Conservation (phyloP, 2,113 vertebrate genomes). For the Trogon surrucura region DNA sequence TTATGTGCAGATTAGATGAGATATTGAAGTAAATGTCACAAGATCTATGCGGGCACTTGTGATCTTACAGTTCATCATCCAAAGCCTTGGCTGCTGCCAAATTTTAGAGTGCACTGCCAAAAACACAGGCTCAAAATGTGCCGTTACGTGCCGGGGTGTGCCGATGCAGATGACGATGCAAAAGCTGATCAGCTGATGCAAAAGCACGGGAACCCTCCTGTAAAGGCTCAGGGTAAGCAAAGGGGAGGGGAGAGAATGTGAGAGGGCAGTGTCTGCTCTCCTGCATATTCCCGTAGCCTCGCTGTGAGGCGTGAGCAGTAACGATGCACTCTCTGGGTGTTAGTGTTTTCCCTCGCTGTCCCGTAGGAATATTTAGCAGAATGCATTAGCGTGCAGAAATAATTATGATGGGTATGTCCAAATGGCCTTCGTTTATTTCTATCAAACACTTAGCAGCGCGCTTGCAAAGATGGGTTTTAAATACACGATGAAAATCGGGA, state of each 20-base stretch:
- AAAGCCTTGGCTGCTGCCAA: neutral
- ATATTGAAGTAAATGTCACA: neutral
- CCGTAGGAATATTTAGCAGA: neutral
- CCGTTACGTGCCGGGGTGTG: neutral
- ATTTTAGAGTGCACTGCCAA: conserved; percentile 17
- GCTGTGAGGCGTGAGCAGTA: neutral
- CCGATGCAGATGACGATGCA: neutral
- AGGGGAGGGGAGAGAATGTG: neutral
- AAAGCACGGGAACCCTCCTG: neutral
- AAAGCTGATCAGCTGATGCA: neutral
- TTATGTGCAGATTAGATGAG: neutral
- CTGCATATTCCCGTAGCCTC: neutral
- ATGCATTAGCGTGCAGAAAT: neutral
- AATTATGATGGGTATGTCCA: neutral
- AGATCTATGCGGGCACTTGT: neutral
- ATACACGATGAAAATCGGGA: neutral
- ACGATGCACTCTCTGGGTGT: neutral
- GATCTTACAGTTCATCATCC: neutral
- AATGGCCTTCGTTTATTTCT: neutral
- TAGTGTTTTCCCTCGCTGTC: neutral
- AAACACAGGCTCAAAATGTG: neutral
- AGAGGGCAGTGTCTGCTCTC: neutral
- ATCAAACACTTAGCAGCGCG: neutral
- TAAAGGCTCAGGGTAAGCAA: neutral
- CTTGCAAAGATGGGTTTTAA: neutral